Percentiles rank a stretch among this genome's conserved stretches.
These are phyloP conservation scores for Chamaea fasciata DNA, from an alignment of 2,113 vertebrate species.

Conservation along the genomic window DNA sequence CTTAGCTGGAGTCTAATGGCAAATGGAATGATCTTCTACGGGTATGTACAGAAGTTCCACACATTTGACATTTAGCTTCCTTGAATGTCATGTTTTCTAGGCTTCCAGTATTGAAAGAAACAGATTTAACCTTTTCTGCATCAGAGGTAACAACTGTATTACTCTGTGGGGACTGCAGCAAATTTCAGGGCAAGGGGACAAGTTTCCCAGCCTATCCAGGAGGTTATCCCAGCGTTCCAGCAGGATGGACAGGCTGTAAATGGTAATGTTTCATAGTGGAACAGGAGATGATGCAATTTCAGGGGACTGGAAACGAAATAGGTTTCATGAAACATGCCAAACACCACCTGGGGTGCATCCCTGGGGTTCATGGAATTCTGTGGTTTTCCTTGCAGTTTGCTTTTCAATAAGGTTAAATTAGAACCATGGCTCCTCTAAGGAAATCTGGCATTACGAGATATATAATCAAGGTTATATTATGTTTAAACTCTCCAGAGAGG, in stretches of 20 bases:
- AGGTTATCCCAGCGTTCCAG: not conserved
- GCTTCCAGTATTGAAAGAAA: not conserved
- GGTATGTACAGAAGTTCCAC: not conserved
- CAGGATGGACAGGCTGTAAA: not conserved
- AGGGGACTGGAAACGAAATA: not conserved
- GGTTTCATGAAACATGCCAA: not conserved
- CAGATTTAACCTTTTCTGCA: not conserved
- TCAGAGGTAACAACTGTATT: not conserved
- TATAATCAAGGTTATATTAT: not conserved
- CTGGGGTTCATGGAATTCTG: not conserved
- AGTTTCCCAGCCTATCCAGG: not conserved
- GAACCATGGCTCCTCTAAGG: not conserved
- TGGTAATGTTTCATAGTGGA: not conserved
- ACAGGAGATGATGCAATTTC: not conserved
- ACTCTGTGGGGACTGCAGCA: not conserved
- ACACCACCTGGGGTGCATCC: not conserved
- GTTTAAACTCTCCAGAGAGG: not conserved
- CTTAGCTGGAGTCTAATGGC: not conserved
- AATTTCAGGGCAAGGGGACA: not conserved
- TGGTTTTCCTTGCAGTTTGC: not conserved
- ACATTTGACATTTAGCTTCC: not conserved
- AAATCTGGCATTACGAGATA: not conserved
- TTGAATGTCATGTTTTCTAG: not conserved
- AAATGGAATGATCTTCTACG: not conserved
- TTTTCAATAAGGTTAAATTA: conserved; percentile 22